Evolutionary conservation across 2,797 vertebrate genomes (phyloP), one percentile per base, ranked within the genome.

Genomic region (Enteromius viviparus): DNA sequence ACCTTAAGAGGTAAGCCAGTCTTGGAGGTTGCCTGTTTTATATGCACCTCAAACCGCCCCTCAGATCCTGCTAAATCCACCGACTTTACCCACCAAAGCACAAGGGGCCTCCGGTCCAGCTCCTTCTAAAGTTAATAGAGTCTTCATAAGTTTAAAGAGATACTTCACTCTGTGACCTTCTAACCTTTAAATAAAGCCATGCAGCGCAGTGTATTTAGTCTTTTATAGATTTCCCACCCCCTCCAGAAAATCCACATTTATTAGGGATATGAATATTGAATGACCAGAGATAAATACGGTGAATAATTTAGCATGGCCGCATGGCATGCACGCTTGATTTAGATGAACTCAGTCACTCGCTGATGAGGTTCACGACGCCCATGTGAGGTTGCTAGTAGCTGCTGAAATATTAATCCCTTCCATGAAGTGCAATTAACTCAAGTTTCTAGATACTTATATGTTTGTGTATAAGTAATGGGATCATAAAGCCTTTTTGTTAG

Each of bases 141-240:
- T 94, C 93, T 93, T 94, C 91, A 92, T 92, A 92, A 92, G 92
- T 93, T 83, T 84, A 89, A 90, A 92, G 87, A 87, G 88, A 23
- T 87, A 90, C 90, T 92, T 90, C 89, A 90, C 93, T 92, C 87
- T 88, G 88, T 90, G 89, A 93, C 92, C 93, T 88, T 90, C 88
- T 92, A 92, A 93, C 93, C 92, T 91, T 71, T 58, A 70, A 89
- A 89, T 90, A 91, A 89, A 92, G 89, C 87, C 84, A 88, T 84
- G 85, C 88, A 89, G 92, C 86, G 87, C 86, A 47, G 42, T 85
- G 90, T 91, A 88, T 92, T 92, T 92, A 90, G 90, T 86, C 84
- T 85, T 88, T 90, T 89, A 90, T 88, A 74, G 47, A 65, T 62
- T 68, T 78, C 17, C 74, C 76, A 51, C 23, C 76, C 66, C 47